phyloP scores from a whole-genome alignment of 2,888 invertebrate genomes.

The Agriopis marginaria region DNA sequence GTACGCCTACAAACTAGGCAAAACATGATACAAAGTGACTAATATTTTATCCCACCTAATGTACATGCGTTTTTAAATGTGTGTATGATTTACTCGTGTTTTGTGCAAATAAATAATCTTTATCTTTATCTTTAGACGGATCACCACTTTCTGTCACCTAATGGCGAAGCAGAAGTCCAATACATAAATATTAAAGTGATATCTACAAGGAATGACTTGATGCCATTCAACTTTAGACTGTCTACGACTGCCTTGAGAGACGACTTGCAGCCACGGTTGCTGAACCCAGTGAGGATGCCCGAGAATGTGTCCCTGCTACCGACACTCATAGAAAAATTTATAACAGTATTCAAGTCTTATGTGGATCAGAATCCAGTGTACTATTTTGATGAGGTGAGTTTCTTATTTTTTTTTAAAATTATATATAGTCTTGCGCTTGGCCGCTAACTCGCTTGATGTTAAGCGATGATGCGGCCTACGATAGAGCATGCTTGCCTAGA shows the following conservation, averaged over 20 bases:
- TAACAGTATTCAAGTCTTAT: constrained; percentile 93
- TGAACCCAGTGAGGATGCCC: constrained; percentile 67
- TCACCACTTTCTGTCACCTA: constrained; percentile 89
- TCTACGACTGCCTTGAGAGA: constrained; percentile 92
- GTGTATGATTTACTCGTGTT: too few species aligned
- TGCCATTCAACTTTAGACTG: constrained; percentile 89
- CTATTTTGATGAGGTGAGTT: constrained; percentile 82
- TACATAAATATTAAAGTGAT: constrained; percentile 93
- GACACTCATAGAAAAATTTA: constrained; percentile 93
- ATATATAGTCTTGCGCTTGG: too few species aligned
- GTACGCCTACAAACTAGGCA: too few species aligned
- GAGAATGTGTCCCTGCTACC: constrained; percentile 85
- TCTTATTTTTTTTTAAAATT: too few species aligned
- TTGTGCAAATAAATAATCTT: too few species aligned
- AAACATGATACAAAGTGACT: too few species aligned
- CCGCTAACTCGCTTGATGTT: too few species aligned
- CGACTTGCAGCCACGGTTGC: constrained; percentile 83
- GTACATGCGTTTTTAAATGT: too few species aligned
- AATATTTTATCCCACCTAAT: too few species aligned
- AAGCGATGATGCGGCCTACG: too few species aligned
- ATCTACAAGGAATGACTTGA: constrained; percentile 86
- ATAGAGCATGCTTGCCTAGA: too few species aligned
- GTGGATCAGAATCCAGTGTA: constrained; percentile 90
- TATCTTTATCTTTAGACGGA: too few species aligned
- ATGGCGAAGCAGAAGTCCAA: constrained; percentile 90